phyloP scores from a whole-genome alignment of 2,888 invertebrate genomes.

The Eupithecia centaureata region DNA sequence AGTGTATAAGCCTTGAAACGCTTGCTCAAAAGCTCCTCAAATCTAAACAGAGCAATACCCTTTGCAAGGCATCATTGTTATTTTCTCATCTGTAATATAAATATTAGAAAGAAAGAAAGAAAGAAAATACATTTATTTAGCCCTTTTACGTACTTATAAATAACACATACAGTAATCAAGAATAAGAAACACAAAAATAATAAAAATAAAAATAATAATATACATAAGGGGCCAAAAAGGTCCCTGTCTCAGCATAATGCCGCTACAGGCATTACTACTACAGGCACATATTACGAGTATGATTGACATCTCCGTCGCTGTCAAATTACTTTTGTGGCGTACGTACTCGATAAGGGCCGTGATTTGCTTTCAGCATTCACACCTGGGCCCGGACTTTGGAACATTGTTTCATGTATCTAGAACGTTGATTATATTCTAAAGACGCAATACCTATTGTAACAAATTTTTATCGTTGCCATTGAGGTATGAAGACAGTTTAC shows the following conservation, averaged over 20 bases:
- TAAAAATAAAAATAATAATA: too few species aligned
- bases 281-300: too few species aligned
- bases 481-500: neutral
- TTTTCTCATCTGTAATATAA: conserved; percentile 25
- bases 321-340: conserved; percentile 31
- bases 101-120: too few species aligned
- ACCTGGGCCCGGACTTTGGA: neutral
- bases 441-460: neutral
- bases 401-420: neutral
- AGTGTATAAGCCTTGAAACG: neutral
- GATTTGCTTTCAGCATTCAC: conserved; percentile 8
- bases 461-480: neutral
- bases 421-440: neutral
- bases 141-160: too few species aligned
- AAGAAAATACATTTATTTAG: too few species aligned
- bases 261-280: too few species aligned
- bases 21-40: conserved; percentile 4
- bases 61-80: conserved; percentile 15
- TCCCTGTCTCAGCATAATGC: too few species aligned
- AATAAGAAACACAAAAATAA: too few species aligned
- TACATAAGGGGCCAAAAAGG: too few species aligned
- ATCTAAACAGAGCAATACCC: conserved; percentile 11
- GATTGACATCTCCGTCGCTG: conserved; percentile 30
- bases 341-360: conserved; percentile 6
- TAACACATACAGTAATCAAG: too few species aligned